Conservation (phyloP, 2,888 invertebrate genomes). For the Elegia similella region DNA sequence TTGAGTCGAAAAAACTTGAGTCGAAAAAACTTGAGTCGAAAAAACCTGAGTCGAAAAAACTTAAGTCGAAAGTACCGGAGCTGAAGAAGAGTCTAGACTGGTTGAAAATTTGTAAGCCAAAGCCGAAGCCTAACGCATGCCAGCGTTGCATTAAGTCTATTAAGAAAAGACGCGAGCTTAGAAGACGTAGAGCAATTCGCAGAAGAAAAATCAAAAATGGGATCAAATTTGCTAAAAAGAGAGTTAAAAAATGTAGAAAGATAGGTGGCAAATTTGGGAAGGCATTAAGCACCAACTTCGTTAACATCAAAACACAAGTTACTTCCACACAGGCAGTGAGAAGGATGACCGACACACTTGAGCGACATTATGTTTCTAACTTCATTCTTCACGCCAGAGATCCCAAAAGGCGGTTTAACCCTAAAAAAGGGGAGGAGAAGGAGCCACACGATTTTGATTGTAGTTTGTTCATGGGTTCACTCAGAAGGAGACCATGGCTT, state of each 20-base stretch:
- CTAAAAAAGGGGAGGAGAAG: slow-evolving; percentile 12
- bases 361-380: slow-evolving; percentile 30
- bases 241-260: too few species aligned
- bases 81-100: not conserved
- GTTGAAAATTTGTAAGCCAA: not conserved
- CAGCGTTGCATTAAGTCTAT: not conserved
- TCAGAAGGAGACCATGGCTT: slow-evolving; percentile 44
- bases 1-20: not conserved
- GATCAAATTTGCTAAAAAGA: not conserved
- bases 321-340: not conserved
- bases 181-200: not conserved
- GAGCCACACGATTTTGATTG: slow-evolving; percentile 37
- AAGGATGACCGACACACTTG: slow-evolving; percentile 21
- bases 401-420: slow-evolving; percentile 30
- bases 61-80: not conserved
- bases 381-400: slow-evolving; percentile 34
- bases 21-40: not conserved
- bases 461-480: slow-evolving; percentile 44
- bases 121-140: not conserved
- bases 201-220: not conserved
- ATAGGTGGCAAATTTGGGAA: too few species aligned
- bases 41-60: too few species aligned
- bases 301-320: too few species aligned
- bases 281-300: too few species aligned
- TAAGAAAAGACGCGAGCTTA: not conserved